Percentiles rank a stretch among this genome's conserved stretches.
Conservation (phyloP, 2,888 invertebrate genomes). For the Pyrochroa serraticornis region DNA sequence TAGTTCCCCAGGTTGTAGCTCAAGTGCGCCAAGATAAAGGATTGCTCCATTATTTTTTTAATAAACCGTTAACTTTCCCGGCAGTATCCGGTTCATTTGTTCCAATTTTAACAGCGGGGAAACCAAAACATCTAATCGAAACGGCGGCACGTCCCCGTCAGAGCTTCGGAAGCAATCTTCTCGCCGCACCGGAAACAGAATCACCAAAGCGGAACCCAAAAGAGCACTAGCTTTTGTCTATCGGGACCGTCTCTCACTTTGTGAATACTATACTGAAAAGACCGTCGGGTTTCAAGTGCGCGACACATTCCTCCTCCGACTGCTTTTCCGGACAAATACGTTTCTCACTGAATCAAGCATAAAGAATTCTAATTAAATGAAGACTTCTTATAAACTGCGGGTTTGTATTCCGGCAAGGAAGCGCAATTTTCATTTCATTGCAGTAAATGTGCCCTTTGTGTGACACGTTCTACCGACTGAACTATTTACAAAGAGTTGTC, state of each 20-base stretch:
- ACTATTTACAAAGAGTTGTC: constrained; percentile 11
- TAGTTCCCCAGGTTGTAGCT: too few relatives aligned
- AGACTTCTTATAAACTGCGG: constrained; percentile 14
- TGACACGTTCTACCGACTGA: constrained; percentile 9
- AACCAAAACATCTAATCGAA: background rate
- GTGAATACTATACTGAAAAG: constrained; percentile 5
- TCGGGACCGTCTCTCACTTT: constrained; percentile 24
- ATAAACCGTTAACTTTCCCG: too few relatives aligned
- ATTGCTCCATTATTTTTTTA: too few relatives aligned
- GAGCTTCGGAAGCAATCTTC: constrained; percentile 4
- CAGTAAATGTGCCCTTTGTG: constrained; percentile 12
- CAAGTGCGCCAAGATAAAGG: too few relatives aligned
- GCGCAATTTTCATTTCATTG: constrained; percentile 25
- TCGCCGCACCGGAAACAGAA: constrained; percentile 3
- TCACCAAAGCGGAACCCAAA: constrained; percentile 7
- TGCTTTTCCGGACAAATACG: constrained; percentile 25
- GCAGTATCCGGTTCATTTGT: background rate
- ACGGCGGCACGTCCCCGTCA: background rate
- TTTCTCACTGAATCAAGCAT: constrained; percentile 22
- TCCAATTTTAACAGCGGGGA: background rate
- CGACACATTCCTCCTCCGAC: constrained; percentile 20
- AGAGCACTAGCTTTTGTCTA: constrained; percentile 13
- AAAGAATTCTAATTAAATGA: constrained; percentile 32
- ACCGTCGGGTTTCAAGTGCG: constrained; percentile 11
- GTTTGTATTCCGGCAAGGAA: constrained; percentile 21